A percentile compares a stretch with the other conserved stretches of the same genome.
These are phyloP conservation scores for Pocota personata DNA, from an alignment of 2,888 invertebrate species.

Conservation along the genomic window DNA sequence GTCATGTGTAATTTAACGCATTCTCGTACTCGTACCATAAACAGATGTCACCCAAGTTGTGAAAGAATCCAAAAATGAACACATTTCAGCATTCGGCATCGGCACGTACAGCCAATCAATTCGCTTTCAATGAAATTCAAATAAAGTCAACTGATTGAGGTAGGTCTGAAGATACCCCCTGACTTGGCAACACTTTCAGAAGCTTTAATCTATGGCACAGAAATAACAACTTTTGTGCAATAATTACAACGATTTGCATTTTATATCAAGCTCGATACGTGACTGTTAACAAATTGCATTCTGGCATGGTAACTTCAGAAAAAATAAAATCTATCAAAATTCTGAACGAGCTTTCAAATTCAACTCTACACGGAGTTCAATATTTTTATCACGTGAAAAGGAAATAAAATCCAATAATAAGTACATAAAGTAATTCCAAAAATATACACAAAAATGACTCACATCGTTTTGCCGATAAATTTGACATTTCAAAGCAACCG, in stretches of 20 bases:
- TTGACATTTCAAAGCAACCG: slow-evolving; percentile 43
- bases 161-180: neutral
- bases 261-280: neutral
- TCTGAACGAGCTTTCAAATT: neutral
- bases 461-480: slow-evolving; percentile 27
- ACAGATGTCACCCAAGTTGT: neutral
- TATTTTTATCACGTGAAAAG: neutral
- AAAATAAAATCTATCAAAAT: neutral
- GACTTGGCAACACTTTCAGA: slow-evolving; percentile 6
- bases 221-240: neutral
- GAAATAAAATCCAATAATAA: neutral
- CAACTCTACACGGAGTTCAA: neutral
- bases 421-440: neutral
- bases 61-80: neutral
- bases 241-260: slow-evolving; percentile 7
- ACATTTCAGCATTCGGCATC: neutral
- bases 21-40: too few relatives aligned
- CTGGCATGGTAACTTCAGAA: too few relatives aligned
- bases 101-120: neutral
- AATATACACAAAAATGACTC: slow-evolving; percentile 48
- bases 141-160: neutral
- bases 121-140: neutral
- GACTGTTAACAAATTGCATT: neutral
- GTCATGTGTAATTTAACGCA: too few relatives aligned
- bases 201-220: neutral